phyloP scores from a whole-genome alignment of 2,888 invertebrate species.

The Synanthedon vespiformis region DNA sequence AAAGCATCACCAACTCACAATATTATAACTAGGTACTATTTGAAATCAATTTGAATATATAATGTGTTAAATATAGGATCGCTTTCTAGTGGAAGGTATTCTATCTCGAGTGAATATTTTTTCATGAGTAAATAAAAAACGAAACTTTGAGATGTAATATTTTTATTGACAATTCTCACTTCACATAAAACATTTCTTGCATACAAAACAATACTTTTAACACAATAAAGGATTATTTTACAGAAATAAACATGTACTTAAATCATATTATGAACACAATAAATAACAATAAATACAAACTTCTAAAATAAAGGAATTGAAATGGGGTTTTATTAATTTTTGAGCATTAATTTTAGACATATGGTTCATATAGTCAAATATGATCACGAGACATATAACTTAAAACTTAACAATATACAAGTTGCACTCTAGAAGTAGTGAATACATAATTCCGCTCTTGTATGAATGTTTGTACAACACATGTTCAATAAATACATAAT shows the following conservation, averaged over 20 bases:
- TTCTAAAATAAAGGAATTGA: not conserved
- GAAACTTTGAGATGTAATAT: constrained; percentile 48
- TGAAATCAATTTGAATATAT: too few species aligned
- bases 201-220: constrained; percentile 58
- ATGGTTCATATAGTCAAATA: not conserved
- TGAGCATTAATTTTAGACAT: not conserved
- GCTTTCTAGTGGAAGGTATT: not conserved
- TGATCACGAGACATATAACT: too few species aligned
- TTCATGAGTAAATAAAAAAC: constrained; percentile 15
- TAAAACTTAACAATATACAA: too few species aligned
- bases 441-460: too few species aligned
- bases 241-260: constrained; percentile 40
- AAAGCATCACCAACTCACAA: too few species aligned
- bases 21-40: too few species aligned
- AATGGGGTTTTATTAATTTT: not conserved
- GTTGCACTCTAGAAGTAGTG: too few species aligned
- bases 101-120: not conserved
- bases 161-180: constrained; percentile 66
- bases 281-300: not conserved
- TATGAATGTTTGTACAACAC: too few species aligned
- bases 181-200: constrained; percentile 56
- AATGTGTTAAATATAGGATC: not conserved
- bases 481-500: not conserved
- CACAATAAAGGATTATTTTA: constrained; percentile 49
- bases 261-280: constrained; percentile 25